phyloP scores from a whole-genome alignment of 2,113 vertebrate genomes.

The Grus americana region DNA sequence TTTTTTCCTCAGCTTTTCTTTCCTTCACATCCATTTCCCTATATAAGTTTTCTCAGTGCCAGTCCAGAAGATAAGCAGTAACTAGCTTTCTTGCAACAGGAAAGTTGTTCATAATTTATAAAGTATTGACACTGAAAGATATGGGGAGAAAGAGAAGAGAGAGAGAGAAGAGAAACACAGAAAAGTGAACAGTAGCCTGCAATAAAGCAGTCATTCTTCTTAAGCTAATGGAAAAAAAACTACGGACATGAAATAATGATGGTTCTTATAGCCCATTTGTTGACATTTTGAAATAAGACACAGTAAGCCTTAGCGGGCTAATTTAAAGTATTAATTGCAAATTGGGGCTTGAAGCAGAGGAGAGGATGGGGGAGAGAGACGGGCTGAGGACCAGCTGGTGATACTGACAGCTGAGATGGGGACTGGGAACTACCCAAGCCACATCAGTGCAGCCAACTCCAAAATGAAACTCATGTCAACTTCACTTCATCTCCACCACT shows the following conservation, averaged over 20 bases:
- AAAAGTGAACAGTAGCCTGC: not conserved
- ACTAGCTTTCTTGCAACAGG: not conserved
- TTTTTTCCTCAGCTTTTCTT: not conserved
- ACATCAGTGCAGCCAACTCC: not conserved
- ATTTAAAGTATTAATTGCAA: not conserved
- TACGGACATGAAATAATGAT: not conserved
- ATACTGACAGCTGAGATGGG: not conserved
- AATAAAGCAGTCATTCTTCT: not conserved
- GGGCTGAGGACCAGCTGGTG: not conserved
- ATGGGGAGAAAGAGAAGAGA: not conserved
- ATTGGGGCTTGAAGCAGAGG: not conserved
- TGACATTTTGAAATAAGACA: not conserved
- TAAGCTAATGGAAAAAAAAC: not conserved
- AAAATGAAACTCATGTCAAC: not conserved
- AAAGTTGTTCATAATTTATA: conserved; percentile 26
- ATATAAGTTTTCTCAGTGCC: not conserved
- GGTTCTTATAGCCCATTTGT: not conserved
- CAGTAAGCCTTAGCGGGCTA: not conserved
- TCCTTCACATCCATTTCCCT: not conserved
- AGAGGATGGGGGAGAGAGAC: not conserved
- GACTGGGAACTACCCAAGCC: not conserved
- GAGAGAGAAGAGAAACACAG: not conserved
- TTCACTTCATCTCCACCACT: not conserved
- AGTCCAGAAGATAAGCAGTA: not conserved
- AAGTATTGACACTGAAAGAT: not conserved